Conservation (phyloP, 2,113 vertebrate genomes). For the Kryptolebias marmoratus region DNA sequence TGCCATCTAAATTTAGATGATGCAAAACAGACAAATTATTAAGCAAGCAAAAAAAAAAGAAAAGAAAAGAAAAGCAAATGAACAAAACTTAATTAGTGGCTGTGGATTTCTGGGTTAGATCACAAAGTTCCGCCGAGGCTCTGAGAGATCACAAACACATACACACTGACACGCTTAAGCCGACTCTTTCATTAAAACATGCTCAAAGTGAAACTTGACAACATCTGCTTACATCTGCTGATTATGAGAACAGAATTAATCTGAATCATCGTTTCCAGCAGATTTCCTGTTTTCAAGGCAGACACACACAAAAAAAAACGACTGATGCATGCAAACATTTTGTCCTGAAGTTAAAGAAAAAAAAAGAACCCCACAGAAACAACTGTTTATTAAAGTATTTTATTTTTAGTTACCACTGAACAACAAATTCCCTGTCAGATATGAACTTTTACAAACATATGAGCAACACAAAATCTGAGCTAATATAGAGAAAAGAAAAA, state of each 20-base stretch:
- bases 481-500: no score
- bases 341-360: background rate
- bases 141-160: conserved; percentile 9
- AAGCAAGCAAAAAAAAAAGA: background rate
- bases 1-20: conserved; percentile 14
- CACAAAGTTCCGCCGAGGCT: conserved; percentile 18
- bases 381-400: no score
- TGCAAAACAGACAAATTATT: conserved; percentile 28
- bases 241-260: conserved; percentile 56
- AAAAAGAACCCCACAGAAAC: background rate
- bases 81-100: conserved; percentile 9
- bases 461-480: no score
- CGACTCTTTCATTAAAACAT: conserved; percentile 42
- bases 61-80: conserved; percentile 3
- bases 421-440: no score
- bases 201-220: conserved; percentile 40
- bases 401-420: no score
- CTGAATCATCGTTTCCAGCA: conserved; percentile 35
- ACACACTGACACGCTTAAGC: background rate
- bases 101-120: conserved; percentile 29
- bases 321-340: background rate
- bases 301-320: conserved; percentile 13
- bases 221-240: conserved; percentile 62
- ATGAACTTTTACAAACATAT: no score
- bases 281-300: conserved; percentile 52